Conservation (phyloP, 2,113 vertebrate genomes). For the Callocephalon fimbriatum region DNA sequence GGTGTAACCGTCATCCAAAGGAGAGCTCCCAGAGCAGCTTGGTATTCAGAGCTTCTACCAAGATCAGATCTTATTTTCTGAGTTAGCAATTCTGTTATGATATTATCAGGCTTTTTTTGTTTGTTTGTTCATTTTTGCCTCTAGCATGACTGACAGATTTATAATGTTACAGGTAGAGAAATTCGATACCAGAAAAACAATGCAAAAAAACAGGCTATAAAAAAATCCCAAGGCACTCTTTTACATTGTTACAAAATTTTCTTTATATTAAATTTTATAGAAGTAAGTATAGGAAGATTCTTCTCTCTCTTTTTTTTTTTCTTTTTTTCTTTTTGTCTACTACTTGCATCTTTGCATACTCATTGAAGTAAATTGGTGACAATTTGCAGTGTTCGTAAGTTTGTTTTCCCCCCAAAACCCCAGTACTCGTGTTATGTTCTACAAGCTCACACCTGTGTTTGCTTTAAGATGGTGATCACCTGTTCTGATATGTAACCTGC, state of each 20-base stretch:
- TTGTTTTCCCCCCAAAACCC: accelerated
- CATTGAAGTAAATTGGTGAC: neutral
- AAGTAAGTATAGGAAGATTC: neutral
- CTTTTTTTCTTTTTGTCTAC: neutral
- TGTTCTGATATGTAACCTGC: neutral
- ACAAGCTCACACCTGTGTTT: neutral
- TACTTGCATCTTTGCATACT: neutral
- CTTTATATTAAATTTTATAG: neutral
- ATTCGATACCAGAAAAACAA: neutral
- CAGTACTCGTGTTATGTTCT: accelerated
- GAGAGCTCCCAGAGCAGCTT: neutral
- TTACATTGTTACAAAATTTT: neutral
- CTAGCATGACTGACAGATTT: neutral
- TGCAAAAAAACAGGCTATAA: neutral
- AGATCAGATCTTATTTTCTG: neutral
- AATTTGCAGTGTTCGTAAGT: neutral
- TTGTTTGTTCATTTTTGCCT: neutral
- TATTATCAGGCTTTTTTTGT: neutral
- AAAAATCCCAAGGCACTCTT: neutral
- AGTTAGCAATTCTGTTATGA: neutral
- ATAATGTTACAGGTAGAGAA: neutral
- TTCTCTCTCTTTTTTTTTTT: too few relatives aligned
- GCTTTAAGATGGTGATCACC: neutral
- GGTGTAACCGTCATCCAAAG: neutral
- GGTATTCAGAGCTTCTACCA: neutral